These are phyloP conservation scores for Diachrysia chrysitis DNA, from an alignment of 2,888 invertebrate species.

Conservation along the genomic window DNA sequence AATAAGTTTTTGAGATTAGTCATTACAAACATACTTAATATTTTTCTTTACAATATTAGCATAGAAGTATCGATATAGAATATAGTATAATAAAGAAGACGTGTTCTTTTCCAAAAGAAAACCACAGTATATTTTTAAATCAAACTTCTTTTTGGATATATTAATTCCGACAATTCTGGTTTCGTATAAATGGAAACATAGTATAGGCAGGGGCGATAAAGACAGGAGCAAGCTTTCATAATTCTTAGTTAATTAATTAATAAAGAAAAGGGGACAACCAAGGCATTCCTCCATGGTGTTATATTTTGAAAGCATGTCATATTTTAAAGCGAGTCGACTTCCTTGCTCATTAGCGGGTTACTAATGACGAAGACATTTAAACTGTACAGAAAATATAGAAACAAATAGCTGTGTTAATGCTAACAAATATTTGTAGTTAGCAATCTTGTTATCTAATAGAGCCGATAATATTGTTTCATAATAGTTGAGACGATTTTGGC, in stretches of 20 bases:
- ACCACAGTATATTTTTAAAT: background rate
- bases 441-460: slow-evolving; percentile 10
- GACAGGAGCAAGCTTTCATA: slow-evolving; percentile 12
- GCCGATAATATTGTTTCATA: background rate
- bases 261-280: slow-evolving; percentile 25
- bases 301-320: slow-evolving; percentile 49
- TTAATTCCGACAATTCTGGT: background rate
- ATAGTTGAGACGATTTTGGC: background rate
- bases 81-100: too few species aligned
- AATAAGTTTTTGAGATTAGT: too few species aligned
- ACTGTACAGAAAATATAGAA: slow-evolving; percentile 14
- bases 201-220: background rate
- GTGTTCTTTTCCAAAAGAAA: too few species aligned
- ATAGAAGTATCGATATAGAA: too few species aligned
- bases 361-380: slow-evolving; percentile 52
- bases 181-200: background rate
- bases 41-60: too few species aligned
- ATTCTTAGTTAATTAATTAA: slow-evolving; percentile 37
- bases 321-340: slow-evolving; percentile 42
- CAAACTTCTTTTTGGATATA: background rate
- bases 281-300: slow-evolving; percentile 25
- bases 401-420: slow-evolving; percentile 32
- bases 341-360: slow-evolving; percentile 46
- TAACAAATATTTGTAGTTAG: slow-evolving; percentile 19
- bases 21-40: too few species aligned